Base-by-base conservation (phyloP, 2,797 vertebrate genomes). In the Geotrypetes seraphini region DNA sequence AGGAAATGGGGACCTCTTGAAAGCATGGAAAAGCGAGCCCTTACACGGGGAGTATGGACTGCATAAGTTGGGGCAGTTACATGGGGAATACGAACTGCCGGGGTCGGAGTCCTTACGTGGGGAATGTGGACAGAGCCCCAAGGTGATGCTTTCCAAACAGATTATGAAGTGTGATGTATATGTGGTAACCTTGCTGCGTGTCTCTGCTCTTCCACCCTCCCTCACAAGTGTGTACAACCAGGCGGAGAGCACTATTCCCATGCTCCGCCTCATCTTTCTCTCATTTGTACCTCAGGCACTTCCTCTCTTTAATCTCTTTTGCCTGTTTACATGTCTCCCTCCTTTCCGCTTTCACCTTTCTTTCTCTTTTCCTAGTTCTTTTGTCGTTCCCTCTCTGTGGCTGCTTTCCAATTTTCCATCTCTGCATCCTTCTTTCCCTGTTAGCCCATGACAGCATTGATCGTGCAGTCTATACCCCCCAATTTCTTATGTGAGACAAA, bases 241-340 rank as follows among this genome's bases (percentile, higher is more conserved):
- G 35, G 39, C 12, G 34, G 38, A 41, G 9, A 24, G 18, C 11
- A 9, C 11, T 5, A 22, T 19, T 23, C 15, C 21, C 6, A 16
- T n/a, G 13, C 19, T 36, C 21, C 7, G 22, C 28, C 33, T n/a
- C 22, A n/a, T 22, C 15, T 16, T 20, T 14, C 4, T 9, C 22
- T 7, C 8, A 3, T 22, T 24, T 8, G 2, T 16, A 15, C 4
- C 19, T 35, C 6, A 19, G 13, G 20, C 9, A 10, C 20, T 12
- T 5, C 19, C 8, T 4, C 6, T 30, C 3, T 25, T 16, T 7
- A 12, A 26, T 37, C 44, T 43, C 31, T 41, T 28, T 28, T 31
- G n/a, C n/a, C n/a, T n/a, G n/a, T 39, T 30, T 38, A 47, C 33
- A 24, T 31, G 46, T 45, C 43, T 58, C 44, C 60, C 60, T 63